Evolutionary conservation across 2,888 invertebrate species (phyloP), one percentile per base, ranked within the genome.

Genomic region (Lacanobia wlatinum): DNA sequence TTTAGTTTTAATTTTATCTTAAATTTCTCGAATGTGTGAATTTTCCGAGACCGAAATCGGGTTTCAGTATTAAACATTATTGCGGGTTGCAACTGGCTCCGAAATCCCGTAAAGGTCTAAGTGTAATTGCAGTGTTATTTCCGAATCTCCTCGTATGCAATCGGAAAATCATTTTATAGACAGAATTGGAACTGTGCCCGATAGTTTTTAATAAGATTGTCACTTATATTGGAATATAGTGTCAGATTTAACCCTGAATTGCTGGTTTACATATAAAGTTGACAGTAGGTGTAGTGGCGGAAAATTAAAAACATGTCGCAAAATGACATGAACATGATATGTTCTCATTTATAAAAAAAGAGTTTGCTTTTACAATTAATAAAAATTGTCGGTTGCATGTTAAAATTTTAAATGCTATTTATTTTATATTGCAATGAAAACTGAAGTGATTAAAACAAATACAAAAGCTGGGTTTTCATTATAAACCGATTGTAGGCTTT

Each of bases 161-260:
- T 73, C 61, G 74, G 78, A 78, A 78, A 79, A 64, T 78, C 48
- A 65, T 78, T 56, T 62, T 21, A 58, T 16, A 56, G 2, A 18
- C n/a, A 2, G 34, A 55, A 58, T 78, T 78, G 78, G 79, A 73
- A 58, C 79, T 2, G 53, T 73, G 78, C 64, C 78, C 64, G 40
- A 62, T 62, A 61, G 52, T 43, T 50, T n/a, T n/a, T 43, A 50
- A 48, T 78, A 53, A 48, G 55, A 58, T 69, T 73, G 64, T 58
- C 60, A 56, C n/a, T 67, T 60, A 60, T 61, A 48, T 78, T 48
- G 14, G 56, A 1, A 65, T 58, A 28, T 52, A 67, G 21, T 23
- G 58, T 34, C 8, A 52, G 28, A 72, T 52, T 46, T 28, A 38
- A 63, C 55, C 58, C 18, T 75, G 48, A 65, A 48, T 61, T 63